phyloP scores from a whole-genome alignment of 2,113 vertebrate genomes.

The Hippopotamus amphibius region DNA sequence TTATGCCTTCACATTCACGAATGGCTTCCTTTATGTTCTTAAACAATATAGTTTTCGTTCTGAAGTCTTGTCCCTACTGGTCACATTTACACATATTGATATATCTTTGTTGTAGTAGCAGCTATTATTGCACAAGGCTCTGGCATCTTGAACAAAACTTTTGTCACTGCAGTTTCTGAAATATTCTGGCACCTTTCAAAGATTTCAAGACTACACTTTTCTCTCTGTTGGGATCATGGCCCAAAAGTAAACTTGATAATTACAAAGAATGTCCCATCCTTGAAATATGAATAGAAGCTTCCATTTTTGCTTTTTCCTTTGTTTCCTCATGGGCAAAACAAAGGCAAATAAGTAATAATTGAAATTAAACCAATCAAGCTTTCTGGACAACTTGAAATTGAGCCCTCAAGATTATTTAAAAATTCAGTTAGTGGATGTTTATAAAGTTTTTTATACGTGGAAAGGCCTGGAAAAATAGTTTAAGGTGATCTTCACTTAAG shows the following conservation, averaged over 20 bases:
- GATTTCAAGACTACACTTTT: slow-evolving; percentile 3
- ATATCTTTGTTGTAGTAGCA: slow-evolving; percentile 23
- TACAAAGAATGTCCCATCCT: background rate
- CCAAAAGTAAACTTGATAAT: slow-evolving; percentile 61
- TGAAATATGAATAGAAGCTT: slow-evolving; percentile 56
- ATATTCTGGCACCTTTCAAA: slow-evolving; percentile 35
- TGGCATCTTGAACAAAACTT: slow-evolving; percentile 52
- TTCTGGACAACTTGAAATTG: slow-evolving; percentile 46
- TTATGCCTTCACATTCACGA: background rate
- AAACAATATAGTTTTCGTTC: slow-evolving; percentile 41
- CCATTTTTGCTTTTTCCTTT: slow-evolving; percentile 3
- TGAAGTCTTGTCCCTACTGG: slow-evolving; percentile 31
- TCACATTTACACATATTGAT: slow-evolving; percentile 15
- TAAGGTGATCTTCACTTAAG: background rate
- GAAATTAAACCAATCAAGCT: background rate
- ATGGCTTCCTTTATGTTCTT: background rate
- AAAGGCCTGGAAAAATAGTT: slow-evolving; percentile 27
- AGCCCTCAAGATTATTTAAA: slow-evolving; percentile 1
- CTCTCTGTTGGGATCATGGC: slow-evolving; percentile 26
- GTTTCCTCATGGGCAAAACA: slow-evolving; percentile 16
- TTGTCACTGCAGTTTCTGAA: slow-evolving; percentile 33
- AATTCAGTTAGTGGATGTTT: background rate
- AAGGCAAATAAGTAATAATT: slow-evolving; percentile 16
- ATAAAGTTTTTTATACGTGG: background rate
- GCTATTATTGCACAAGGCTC: slow-evolving; percentile 47